phyloP scores from a whole-genome alignment of 30 jellyfish, hydroid and myxozoan genomes.

The Rhopilema esculentum region DNA sequence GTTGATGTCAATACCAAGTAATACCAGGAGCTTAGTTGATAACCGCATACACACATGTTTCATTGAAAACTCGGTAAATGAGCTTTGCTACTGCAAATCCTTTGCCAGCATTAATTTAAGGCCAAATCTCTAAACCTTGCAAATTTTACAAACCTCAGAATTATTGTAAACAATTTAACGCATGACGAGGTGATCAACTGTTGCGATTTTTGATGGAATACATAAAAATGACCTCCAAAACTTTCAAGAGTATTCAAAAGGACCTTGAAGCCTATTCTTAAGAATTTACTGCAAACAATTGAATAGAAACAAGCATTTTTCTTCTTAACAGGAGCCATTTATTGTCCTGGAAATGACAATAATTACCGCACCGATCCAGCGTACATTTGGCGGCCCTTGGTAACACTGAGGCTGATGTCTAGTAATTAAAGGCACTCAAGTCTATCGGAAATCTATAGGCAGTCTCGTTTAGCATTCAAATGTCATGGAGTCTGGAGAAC shows the following conservation, averaged over 20 bases:
- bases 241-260: not conserved
- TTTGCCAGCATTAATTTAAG: not conserved
- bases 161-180: not conserved
- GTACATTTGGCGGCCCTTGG: not conserved
- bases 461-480: not conserved
- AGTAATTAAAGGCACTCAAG: too few species aligned
- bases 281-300: not conserved
- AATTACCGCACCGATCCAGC: not conserved
- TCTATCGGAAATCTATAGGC: too few species aligned
- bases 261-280: not conserved
- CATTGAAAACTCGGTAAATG: not conserved
- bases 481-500: too few species aligned
- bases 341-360: not conserved
- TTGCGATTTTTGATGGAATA: too few species aligned
- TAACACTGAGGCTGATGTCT: too few species aligned
- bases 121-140: not conserved
- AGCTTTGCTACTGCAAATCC: not conserved
- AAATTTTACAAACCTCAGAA: conserved; percentile 20
- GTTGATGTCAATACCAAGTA: not conserved
- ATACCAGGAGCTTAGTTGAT: conserved; percentile 8
- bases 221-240: not conserved
- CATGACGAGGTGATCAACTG: not conserved
- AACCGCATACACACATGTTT: conserved; percentile 12
- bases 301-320: not conserved
- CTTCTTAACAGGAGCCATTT: not conserved